These are phyloP conservation scores for Telmatochromis bifrenatus DNA, from an alignment of 2,113 vertebrate species.

Conservation along the genomic window DNA sequence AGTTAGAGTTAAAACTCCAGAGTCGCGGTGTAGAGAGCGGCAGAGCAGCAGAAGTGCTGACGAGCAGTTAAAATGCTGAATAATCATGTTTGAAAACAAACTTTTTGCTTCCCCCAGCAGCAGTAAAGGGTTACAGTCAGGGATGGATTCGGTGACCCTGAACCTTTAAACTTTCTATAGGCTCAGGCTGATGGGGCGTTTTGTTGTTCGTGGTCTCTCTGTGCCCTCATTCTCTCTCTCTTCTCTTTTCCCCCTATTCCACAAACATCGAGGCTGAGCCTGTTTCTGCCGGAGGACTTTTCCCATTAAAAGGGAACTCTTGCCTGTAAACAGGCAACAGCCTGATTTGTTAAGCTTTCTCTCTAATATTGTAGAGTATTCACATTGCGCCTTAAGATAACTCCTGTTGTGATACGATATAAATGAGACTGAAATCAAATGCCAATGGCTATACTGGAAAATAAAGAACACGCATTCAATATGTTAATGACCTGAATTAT, in stretches of 20 bases:
- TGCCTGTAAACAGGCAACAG: not conserved
- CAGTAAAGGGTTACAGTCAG: not conserved
- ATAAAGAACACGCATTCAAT: rapidly evolving
- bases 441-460: rapidly evolving
- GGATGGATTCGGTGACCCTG: not conserved
- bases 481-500: not conserved
- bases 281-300: not conserved
- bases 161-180: not conserved
- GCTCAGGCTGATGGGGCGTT: not conserved
- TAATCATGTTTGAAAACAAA: not conserved
- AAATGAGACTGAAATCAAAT: not conserved
- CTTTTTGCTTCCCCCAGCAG: not conserved
- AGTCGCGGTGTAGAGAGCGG: not conserved
- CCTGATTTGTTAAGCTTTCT: not conserved
- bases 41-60: not conserved
- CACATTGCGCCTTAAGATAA: not conserved
- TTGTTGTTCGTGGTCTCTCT: not conserved
- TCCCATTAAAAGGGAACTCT: not conserved
- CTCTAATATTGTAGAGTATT: not conserved
- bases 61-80: not conserved
- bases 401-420: not conserved
- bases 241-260: not conserved
- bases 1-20: not conserved
- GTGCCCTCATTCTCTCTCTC: not conserved
- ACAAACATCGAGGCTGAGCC: not conserved